Evolutionary conservation across 2,113 vertebrate species (phyloP), one percentile per base, ranked within the genome.

Genomic region (Chrysemys picta): DNA sequence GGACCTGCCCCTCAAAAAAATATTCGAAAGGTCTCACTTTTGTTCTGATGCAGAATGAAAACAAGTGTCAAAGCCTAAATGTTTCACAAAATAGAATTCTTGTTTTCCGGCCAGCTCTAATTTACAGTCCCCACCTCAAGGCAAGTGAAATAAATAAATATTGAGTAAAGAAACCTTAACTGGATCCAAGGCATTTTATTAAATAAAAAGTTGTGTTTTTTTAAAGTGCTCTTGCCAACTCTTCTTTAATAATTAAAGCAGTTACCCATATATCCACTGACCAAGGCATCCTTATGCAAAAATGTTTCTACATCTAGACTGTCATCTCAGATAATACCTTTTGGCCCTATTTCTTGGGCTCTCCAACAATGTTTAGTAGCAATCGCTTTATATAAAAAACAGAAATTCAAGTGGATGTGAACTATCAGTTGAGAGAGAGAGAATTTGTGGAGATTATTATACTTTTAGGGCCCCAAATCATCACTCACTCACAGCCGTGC

Each of bases 211-310:
- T 7, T 59, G 24, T 50, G 49, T 85, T 85, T 93, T 89, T 91
- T 82, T 24, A 2, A 94, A 96, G 72, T 78, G 54, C 12, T 93
- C 81, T 93, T 95, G 65, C 91, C 59, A 88, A 42, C 65, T 93
- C 81, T 89, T 84, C 29, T 59, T 98, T 87, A 97, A 95, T 98
- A 93, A 97, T 96, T 96, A 94, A 97, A 93, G 35, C 29, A 4
- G 2, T 25, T 59, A 76, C 21, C 89, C 82, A 16, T 89, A 89
- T 96, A 31, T 85, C 72, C 82, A 84, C 92, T 94, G 59, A 85
- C 84, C 75, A 62, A 6, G 25, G 72, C 96, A 96, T 83, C 72
- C 72, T 89, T 54, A 89, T 95, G 72, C 35, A 87, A 22, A 95
- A 94, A 84, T 96, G 80, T 95, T 95, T 91, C 87, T 93, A 93